Conservation (phyloP, 2,113 vertebrate species). For the Lampris megalopsis region DNA sequence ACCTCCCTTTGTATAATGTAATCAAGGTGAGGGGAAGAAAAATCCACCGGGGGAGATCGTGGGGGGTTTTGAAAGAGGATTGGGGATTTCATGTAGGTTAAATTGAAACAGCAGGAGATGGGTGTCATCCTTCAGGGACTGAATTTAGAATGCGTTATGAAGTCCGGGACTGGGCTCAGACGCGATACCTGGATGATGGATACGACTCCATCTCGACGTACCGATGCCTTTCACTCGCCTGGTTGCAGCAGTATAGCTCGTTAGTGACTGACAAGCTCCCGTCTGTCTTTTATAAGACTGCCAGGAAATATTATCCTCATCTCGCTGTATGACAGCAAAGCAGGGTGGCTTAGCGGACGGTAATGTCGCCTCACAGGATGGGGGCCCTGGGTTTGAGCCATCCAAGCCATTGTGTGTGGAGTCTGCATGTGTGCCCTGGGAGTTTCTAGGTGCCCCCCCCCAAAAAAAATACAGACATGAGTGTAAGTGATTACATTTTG, state of each 20-base stretch:
- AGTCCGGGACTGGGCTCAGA: constrained; percentile 35
- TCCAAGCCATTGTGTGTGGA: no score
- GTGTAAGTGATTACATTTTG: no score
- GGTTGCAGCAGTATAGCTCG: constrained; percentile 15
- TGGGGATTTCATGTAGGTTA: constrained; percentile 53
- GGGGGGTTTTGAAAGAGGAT: constrained; percentile 24
- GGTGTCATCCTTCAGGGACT: constrained; percentile 52
- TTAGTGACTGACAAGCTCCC: constrained; percentile 25
- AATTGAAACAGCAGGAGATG: constrained; percentile 51
- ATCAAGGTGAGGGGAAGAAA: constrained; percentile 51
- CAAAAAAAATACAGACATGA: no score
- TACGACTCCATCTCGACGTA: constrained; percentile 22
- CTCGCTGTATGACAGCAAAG: not conserved
- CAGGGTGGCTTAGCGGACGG: no score
- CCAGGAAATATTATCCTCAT: constrained; percentile 20
- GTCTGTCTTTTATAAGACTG: constrained; percentile 16
- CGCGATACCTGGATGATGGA: constrained; percentile 39
- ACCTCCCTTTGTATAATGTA: constrained; percentile 48
- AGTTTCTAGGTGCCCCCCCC: no score
- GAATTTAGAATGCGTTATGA: constrained; percentile 46
- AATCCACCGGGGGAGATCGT: constrained; percentile 39
- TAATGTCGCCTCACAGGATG: no score
- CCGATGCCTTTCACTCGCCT: constrained; percentile 33
- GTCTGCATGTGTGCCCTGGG: no score
- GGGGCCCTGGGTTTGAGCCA: no score